A percentile compares a stretch with the other conserved stretches of the same genome.
Evolutionary conservation across 2,797 vertebrate genomes (phyloP).

Genomic region (Rhyacichthys aspro): DNA sequence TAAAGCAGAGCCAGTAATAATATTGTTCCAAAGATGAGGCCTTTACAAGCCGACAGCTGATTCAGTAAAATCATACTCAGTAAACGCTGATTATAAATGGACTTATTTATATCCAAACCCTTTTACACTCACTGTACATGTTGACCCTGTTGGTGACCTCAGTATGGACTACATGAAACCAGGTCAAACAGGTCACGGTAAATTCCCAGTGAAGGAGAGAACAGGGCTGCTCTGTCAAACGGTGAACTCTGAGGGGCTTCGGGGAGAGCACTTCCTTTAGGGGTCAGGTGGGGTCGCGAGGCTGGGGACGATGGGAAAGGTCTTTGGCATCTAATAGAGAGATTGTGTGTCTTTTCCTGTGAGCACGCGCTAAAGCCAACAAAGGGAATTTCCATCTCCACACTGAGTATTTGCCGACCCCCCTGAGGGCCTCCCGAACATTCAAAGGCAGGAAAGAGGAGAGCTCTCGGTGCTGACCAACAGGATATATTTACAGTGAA

Average conservation of each 20-base stretch:
- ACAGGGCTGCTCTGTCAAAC: constrained; percentile 50
- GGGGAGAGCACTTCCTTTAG: constrained; percentile 62
- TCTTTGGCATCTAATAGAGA: constrained; percentile 75
- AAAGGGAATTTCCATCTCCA: constrained; percentile 74
- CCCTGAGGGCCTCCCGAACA: constrained; percentile 45
- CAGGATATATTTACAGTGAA: constrained; percentile 79
- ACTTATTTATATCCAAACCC: constrained; percentile 14
- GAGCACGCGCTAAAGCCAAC: constrained; percentile 53
- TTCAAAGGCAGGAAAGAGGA: constrained; percentile 77
- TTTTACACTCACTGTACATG: constrained; percentile 23
- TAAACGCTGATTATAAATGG: constrained; percentile 16
- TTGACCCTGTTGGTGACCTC: constrained; percentile 8
- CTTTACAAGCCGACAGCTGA: constrained; percentile 41
- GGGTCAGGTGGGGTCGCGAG: constrained; percentile 59
- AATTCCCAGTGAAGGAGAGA: constrained; percentile 32
- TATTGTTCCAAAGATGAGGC: constrained; percentile 60
- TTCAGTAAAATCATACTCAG: constrained; percentile 38
- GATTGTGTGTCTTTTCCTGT: constrained; percentile 81
- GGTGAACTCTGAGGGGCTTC: constrained; percentile 48
- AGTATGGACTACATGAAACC: constrained; percentile 13
- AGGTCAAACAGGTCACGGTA: constrained; percentile 33
- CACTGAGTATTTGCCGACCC: constrained; percentile 67
- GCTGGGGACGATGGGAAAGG: constrained; percentile 59
- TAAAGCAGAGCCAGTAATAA: constrained; percentile 58
- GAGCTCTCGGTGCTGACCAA: constrained; percentile 72